phyloP scores from a whole-genome alignment of 2,888 invertebrate species.

The Hirtodrosophila histrioides region DNA sequence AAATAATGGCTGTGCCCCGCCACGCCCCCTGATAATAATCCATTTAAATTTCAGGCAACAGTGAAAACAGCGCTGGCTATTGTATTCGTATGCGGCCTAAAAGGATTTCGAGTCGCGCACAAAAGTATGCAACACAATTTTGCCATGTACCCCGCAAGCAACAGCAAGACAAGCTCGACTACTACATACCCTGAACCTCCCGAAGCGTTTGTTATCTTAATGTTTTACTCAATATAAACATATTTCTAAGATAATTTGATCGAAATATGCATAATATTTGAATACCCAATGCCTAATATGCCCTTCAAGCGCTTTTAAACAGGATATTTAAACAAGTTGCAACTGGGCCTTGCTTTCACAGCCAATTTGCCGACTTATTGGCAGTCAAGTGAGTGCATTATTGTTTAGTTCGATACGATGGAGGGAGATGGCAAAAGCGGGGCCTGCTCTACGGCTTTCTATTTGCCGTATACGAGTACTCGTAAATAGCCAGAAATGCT shows the following conservation, averaged over 20 bases:
- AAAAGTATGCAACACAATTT: constrained; percentile 17
- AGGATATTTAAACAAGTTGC: constrained; percentile 9
- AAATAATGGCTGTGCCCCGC: constrained; percentile 46
- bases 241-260: no score
- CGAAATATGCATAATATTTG: no score
- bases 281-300: neutral
- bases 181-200: no score
- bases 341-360: constrained; percentile 14
- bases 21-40: constrained; percentile 38
- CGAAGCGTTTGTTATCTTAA: no score
- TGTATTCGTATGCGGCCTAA: neutral
- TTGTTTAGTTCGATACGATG: constrained; percentile 12
- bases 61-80: neutral
- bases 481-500: constrained; percentile 46
- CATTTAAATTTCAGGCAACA: constrained; percentile 23
- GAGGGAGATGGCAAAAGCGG: no score
- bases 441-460: no score
- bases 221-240: no score
- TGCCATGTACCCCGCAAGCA: neutral
- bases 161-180: no score
- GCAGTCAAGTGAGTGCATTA: constrained; percentile 30
- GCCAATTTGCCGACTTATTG: constrained; percentile 29
- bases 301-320: neutral
- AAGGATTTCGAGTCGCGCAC: constrained; percentile 4
- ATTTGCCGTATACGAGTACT: no score